These are phyloP conservation scores for Idaea straminata DNA, from an alignment of 2,888 invertebrate genomes.

Conservation along the genomic window DNA sequence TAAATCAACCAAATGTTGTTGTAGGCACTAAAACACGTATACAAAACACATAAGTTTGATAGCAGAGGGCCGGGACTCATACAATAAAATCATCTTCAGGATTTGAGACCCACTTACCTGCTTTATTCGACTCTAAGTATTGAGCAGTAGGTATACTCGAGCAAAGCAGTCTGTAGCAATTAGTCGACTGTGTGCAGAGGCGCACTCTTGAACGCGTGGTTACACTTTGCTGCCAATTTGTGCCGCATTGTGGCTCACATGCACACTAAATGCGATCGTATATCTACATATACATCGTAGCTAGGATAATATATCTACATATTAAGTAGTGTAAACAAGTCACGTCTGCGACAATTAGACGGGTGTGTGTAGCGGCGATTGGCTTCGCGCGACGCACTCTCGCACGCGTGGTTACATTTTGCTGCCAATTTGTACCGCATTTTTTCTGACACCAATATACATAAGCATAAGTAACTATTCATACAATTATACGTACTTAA, in stretches of 20 bases:
- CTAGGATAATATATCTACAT: background rate
- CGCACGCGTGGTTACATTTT: slow-evolving; percentile 54
- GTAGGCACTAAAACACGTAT: too few species aligned
- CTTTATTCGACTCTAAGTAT: too few species aligned
- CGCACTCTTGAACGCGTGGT: slow-evolving; percentile 48
- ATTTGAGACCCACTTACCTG: too few species aligned
- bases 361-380: slow-evolving; percentile 16
- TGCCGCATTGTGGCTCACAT: slow-evolving; percentile 44
- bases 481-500: too few species aligned
- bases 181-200: slow-evolving; percentile 9
- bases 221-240: slow-evolving; percentile 59
- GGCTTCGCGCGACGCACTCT: slow-evolving; percentile 37
- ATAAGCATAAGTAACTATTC: background rate
- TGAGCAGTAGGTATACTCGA: too few species aligned
- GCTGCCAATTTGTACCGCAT: slow-evolving; percentile 59
- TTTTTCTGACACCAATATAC: slow-evolving; percentile 30
- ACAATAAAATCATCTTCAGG: too few species aligned
- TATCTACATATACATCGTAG: background rate
- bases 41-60: too few species aligned
- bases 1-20: too few species aligned
- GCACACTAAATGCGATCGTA: background rate
- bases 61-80: too few species aligned
- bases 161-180: background rate
- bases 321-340: background rate
- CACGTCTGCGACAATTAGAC: background rate